Evolutionary conservation across 2,888 invertebrate species (phyloP).

Genomic region (Drosophila monieri): DNA sequence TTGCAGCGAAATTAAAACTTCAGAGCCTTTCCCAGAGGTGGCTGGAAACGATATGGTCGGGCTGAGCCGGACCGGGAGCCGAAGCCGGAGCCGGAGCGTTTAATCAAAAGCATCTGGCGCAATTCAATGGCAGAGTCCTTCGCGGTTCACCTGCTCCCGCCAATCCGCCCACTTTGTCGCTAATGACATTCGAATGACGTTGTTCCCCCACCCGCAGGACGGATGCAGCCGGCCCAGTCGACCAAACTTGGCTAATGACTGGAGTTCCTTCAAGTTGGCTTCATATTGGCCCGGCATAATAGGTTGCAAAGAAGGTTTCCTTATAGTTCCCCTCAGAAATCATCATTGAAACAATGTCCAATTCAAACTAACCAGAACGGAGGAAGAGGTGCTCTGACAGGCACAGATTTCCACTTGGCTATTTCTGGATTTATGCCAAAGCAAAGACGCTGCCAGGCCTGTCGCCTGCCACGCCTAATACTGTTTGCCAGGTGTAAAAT

Average conservation of each 20-base stretch:
- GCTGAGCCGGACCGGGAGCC: conserved; percentile 1
- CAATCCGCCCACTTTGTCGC: conserved; percentile 25
- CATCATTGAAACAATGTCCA: not conserved
- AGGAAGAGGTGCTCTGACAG: conserved; percentile 22
- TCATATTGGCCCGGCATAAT: not conserved
- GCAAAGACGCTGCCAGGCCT: conserved; percentile 27
- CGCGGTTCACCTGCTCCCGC: conserved; percentile 27
- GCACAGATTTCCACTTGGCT: conserved; percentile 30
- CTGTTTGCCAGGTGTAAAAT: conserved; percentile 73
- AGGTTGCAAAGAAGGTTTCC: not conserved
- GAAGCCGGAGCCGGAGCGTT: conserved; percentile 40
- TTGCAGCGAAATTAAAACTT: conserved; percentile 69
- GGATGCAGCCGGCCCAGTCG: conserved; percentile 33
- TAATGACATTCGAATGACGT: conserved; percentile 79
- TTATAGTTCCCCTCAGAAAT: not conserved
- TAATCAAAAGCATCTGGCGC: conserved; percentile 71
- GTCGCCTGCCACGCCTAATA: conserved; percentile 39
- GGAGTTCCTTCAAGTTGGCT: not conserved
- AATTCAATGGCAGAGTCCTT: conserved; percentile 26
- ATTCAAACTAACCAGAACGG: conserved; percentile 15
- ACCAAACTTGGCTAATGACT: conserved; percentile 67
- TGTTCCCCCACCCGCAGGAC: not conserved
- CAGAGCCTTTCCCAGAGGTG: not conserved
- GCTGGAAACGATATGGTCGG: not conserved
- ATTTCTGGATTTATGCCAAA: conserved; percentile 69